Conservation (phyloP, 2,888 invertebrate genomes). For the Oscheius sp. region DNA sequence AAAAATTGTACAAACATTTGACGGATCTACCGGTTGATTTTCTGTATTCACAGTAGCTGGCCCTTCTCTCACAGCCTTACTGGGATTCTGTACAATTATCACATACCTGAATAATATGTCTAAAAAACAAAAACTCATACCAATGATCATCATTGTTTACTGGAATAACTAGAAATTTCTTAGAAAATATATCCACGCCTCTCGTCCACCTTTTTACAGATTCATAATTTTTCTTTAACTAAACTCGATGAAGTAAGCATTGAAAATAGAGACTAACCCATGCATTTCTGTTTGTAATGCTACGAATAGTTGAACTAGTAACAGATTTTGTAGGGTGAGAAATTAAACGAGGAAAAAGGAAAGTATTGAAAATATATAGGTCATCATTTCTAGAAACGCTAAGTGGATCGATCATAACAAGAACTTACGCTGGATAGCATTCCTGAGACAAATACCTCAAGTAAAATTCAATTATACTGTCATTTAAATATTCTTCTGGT, state of each 20-base stretch:
- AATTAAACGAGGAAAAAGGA: slow-evolving; percentile 3
- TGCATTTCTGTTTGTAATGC: background rate
- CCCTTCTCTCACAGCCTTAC: background rate
- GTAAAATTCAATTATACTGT: slow-evolving; percentile 14
- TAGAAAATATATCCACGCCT: slow-evolving; percentile 16
- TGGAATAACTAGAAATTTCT: slow-evolving; percentile 12
- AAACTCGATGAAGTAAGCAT: background rate
- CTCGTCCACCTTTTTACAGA: slow-evolving; percentile 16
- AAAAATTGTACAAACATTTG: background rate
- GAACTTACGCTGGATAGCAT: background rate
- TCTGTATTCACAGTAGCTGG: background rate
- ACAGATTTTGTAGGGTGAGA: background rate
- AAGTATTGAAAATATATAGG: slow-evolving; percentile 4
- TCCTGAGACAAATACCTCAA: background rate
- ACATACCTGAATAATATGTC: slow-evolving; percentile 3
- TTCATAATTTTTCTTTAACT: slow-evolving; percentile 14
- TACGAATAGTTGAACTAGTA: background rate
- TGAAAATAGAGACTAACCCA: background rate
- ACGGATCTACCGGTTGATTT: background rate
- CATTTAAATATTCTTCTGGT: slow-evolving; percentile 12
- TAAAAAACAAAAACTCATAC: background rate
- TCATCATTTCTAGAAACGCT: slow-evolving; percentile 10
- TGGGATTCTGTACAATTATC: slow-evolving; percentile 18
- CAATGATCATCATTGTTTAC: slow-evolving; percentile 21
- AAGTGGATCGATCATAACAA: background rate